Percentiles rank a stretch among this genome's conserved stretches.
Evolutionary conservation across 2,888 invertebrate species (phyloP).

Genomic region (Netelia inedita): DNA sequence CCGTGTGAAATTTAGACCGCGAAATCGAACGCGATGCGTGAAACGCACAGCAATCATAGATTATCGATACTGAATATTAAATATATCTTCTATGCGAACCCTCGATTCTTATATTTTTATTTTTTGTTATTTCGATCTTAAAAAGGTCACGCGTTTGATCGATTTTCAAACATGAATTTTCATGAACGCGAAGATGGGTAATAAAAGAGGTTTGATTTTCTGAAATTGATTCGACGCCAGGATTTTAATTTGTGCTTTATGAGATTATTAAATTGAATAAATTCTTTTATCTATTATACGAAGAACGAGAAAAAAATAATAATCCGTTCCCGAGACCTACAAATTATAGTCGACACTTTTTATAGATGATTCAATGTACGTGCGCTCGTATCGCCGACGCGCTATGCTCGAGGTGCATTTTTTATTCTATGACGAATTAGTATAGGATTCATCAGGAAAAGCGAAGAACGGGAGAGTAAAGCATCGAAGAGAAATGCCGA

Average conservation of each 20-base stretch:
- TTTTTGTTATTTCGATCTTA: too few species aligned
- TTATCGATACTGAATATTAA: neutral
- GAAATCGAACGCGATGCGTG: slow-evolving; percentile 15
- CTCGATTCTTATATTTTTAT: too few species aligned
- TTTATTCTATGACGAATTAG: slow-evolving; percentile 35
- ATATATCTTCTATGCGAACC: neutral
- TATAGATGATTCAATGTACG: slow-evolving; percentile 36
- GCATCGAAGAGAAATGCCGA: slow-evolving; percentile 59
- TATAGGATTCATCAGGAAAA: slow-evolving; percentile 58
- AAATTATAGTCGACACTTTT: slow-evolving; percentile 54
- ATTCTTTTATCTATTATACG: neutral
- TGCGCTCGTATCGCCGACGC: slow-evolving; percentile 3
- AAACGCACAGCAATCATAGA: neutral
- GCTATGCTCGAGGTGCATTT: neutral
- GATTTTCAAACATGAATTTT: too few species aligned
- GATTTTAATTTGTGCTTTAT: neutral
- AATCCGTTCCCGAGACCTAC: slow-evolving; percentile 56
- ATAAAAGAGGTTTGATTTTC: too few species aligned
- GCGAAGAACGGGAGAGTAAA: slow-evolving; percentile 49
- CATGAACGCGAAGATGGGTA: too few species aligned
- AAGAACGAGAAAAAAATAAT: neutral
- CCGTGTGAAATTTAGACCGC: slow-evolving; percentile 29
- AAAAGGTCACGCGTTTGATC: too few species aligned
- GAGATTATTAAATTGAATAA: neutral
- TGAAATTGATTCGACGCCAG: neutral